Base-by-base conservation (phyloP, 2,888 invertebrate genomes). In the Apamea anceps region DNA sequence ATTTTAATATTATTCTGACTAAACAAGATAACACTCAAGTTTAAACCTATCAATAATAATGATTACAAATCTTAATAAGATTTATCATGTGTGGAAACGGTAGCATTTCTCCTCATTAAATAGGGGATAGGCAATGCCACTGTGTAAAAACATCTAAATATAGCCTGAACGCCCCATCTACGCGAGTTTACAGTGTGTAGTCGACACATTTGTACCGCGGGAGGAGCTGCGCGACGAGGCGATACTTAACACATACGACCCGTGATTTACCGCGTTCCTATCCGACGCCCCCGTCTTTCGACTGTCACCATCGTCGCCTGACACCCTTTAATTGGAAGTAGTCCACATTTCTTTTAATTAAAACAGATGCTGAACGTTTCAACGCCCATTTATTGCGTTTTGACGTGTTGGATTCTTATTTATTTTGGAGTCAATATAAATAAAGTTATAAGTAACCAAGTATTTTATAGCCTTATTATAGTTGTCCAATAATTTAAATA, bases 151-250 rank as follows among this genome's bases (percentile, higher is more conserved):
- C 80, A 85, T 93, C 94, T 92, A 93, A 92, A 92, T 93, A 92
- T 93, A 94, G 91, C 89, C 77, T 85, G 84, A 74, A 85, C 92
- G 90, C 91, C 93, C 93, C 91, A 92, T 94, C 92, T 89, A 88
- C 90, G 87, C 90, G 90, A 87, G 91, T 91, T 92, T 93, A 37
- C n/a, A 94, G 65, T 93, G 91, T 63, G 89, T 93, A 93, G 96
- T 95, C 94, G 94, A 95, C 96, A 95, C 94, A 95, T 96, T 95
- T 93, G 96, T 95, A 91, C 87, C 86, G 91, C 91, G 92, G 91
- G 90, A 90, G 90, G 90, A 86, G 92, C 91, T 89, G 86, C 90
- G 91, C 89, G 90, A 84, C 88, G 54, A 70, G 54, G 86, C 90
- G 89, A 90, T 92, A 94, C 93, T 95, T 94, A 94, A 94, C 94